A percentile compares a stretch with the other conserved stretches of the same genome.
phyloP scores from a whole-genome alignment of 2,888 invertebrate species.

The Tricholauxania praeusta region DNA sequence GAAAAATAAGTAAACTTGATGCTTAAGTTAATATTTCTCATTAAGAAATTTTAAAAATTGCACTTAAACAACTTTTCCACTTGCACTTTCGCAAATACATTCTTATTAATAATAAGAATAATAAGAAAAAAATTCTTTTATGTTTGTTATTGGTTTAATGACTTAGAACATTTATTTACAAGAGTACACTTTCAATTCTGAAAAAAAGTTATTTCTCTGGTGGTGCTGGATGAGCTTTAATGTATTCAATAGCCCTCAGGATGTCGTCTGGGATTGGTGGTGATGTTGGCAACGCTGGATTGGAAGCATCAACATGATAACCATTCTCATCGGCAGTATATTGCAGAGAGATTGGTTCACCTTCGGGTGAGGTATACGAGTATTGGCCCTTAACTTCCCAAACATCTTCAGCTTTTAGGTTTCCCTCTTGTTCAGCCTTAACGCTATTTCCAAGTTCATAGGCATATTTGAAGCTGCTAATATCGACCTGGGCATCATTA shows the following conservation, averaged over 20 bases:
- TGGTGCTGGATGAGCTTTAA: slow-evolving; percentile 37
- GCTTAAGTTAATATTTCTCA: too few relatives aligned
- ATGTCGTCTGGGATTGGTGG: slow-evolving; percentile 45
- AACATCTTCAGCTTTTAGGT: slow-evolving; percentile 39
- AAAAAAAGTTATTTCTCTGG: too few relatives aligned
- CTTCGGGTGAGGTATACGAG: slow-evolving; percentile 27
- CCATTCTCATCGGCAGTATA: slow-evolving; percentile 31
- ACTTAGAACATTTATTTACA: too few relatives aligned
- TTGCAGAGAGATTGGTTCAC: slow-evolving; percentile 20
- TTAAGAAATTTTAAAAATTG: too few relatives aligned
- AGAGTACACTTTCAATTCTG: too few relatives aligned
- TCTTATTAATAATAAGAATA: too few relatives aligned
- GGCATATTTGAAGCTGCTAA: slow-evolving; percentile 41
- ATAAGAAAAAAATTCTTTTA: too few relatives aligned
- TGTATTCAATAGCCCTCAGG: slow-evolving; percentile 41
- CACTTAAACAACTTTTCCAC: too few relatives aligned
- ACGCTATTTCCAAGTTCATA: slow-evolving; percentile 45
- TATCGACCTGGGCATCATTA: slow-evolving; percentile 41
- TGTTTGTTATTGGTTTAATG: too few relatives aligned
- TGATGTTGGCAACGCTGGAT: slow-evolving; percentile 42
- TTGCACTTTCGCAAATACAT: too few relatives aligned
- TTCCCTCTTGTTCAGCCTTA: slow-evolving; percentile 41
- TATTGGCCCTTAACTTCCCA: slow-evolving; percentile 20
- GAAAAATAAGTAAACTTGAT: too few relatives aligned
- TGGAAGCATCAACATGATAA: slow-evolving; percentile 35